Evolutionary conservation across 2,888 invertebrate species (phyloP).

Genomic region (Macrostomum cliftonense): DNA sequence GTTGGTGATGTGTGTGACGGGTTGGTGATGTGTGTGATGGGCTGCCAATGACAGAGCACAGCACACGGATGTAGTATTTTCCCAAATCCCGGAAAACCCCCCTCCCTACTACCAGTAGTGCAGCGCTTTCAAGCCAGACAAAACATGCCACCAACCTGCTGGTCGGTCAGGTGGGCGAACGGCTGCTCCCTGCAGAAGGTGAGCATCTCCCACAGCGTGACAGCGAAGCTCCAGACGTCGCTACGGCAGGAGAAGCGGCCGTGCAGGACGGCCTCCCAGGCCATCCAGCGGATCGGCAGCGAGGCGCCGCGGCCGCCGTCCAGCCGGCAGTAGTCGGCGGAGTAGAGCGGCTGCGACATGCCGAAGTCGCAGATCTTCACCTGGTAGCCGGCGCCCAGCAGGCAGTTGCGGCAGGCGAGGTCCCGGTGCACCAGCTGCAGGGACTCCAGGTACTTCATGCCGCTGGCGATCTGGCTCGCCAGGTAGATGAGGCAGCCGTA

Average conservation of each 20-base stretch:
- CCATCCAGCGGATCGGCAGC: slow-evolving; percentile 70
- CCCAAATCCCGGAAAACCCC: too few relatives aligned
- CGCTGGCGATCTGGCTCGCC: slow-evolving; percentile 65
- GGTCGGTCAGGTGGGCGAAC: slow-evolving; percentile 54
- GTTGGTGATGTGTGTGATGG: too few relatives aligned
- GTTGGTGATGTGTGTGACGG: too few relatives aligned
- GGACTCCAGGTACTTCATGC: slow-evolving; percentile 70
- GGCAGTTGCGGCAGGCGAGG: slow-evolving; percentile 64
- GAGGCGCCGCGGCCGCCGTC: slow-evolving; percentile 58
- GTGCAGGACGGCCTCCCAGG: slow-evolving; percentile 63
- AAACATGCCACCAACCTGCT: slow-evolving; percentile 48
- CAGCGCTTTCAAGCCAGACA: too few relatives aligned
- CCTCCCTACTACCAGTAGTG: too few relatives aligned
- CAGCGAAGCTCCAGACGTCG: slow-evolving; percentile 78
- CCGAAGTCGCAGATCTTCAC: slow-evolving; percentile 38
- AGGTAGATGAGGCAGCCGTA: slow-evolving; percentile 62
- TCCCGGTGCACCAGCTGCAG: slow-evolving; percentile 75
- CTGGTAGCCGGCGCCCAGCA: slow-evolving; percentile 61
- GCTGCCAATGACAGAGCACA: too few relatives aligned
- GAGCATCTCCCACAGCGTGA: slow-evolving; percentile 67
- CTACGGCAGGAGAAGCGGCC: slow-evolving; percentile 65
- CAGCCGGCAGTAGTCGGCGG: slow-evolving; percentile 51
- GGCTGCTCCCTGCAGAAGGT: slow-evolving; percentile 57
- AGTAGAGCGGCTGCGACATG: slow-evolving; percentile 32
- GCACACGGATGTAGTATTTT: too few relatives aligned